A percentile compares a stretch with the other conserved stretches of the same genome.
Evolutionary conservation across 2,888 invertebrate genomes (phyloP).

Genomic region (Mylabris sibirica): DNA sequence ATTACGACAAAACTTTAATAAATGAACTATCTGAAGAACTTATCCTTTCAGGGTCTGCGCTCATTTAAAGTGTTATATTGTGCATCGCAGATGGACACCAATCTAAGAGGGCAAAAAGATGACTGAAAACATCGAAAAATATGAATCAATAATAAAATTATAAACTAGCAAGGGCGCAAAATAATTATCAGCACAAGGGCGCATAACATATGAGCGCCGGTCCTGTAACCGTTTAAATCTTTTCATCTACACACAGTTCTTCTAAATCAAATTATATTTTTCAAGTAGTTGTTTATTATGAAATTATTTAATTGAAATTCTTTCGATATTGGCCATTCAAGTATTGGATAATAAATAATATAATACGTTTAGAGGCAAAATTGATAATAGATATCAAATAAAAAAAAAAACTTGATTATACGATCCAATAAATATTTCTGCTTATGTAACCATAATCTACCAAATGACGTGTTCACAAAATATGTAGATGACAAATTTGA

Average conservation of each 20-base stretch:
- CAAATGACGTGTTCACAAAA: constrained; percentile 42
- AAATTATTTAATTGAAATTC: constrained; percentile 89
- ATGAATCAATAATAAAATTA: no score
- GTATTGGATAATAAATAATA: constrained; percentile 85
- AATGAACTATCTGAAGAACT: no score
- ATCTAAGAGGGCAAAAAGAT: no score
- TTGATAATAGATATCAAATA: constrained; percentile 69
- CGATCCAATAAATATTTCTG: constrained; percentile 62
- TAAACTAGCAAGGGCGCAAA: no score
- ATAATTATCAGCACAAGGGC: no score
- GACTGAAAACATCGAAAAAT: no score
- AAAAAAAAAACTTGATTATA: constrained; percentile 64
- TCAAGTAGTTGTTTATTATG: constrained; percentile 86
- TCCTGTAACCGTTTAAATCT: no score
- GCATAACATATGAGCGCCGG: no score
- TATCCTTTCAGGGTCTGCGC: no score
- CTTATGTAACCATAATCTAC: constrained; percentile 56
- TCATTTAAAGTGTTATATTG: no score
- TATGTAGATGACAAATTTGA: constrained; percentile 44
- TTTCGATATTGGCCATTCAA: constrained; percentile 82
- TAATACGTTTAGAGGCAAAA: constrained; percentile 68
- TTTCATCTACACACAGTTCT: constrained; percentile 78
- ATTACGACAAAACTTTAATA: no score
- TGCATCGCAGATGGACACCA: no score
- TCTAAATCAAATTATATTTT: constrained; percentile 81